Evolutionary conservation across 64 coral and sea anemone genomes (phyloP), one percentile per base, ranked within the genome.

Genomic region (Actinia equina): DNA sequence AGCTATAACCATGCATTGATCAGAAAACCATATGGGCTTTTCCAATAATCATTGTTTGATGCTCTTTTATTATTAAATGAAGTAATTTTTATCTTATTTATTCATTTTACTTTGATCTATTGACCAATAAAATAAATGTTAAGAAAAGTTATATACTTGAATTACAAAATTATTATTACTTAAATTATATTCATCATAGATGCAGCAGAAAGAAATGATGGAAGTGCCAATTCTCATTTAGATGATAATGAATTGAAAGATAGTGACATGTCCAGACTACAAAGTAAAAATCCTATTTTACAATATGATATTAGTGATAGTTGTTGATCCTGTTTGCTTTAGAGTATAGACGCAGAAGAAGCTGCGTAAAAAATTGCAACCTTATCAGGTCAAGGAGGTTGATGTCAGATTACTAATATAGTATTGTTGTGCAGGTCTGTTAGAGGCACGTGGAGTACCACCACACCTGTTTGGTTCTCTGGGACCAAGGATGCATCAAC

Each of bases 391-490:
- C 70, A 74, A 74, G 46, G 46, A 49, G 46, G 46, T 49, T 71
- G 7, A 20, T 16, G 6, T 71, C 14, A 74, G 1, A 74, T 74
- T 25, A 9, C 6, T 74, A 57, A 57, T 0, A 6, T 65, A 65
- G 8, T 22, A 9, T 25, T 23, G 22, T 65, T 65, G 20, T 18
- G 62, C n/a, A 65, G 62, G 62, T 65, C 10, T 65, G 20, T 65
- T 98, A 52, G 96, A 98, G 44, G 96, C 96, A 76, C 90, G 96
- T 6, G 96, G 96, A 25, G 61, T 98, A 14, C 96, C 96, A 26
- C 91, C 96, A 57, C 96, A 98, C 89, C 84, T 98, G 65, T 95
- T 98, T 95, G 96, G 96, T 18, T 95, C 96, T 27, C 74, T 98
- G 25, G 96, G 96, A 22, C 96, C 96, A 22, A 89, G 96, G 43